A percentile compares a stretch with the other conserved stretches of the same genome.
These are phyloP conservation scores for Mercenaria mercenaria DNA, from an alignment of 1,140 invertebrate species.

Conservation along the genomic window DNA sequence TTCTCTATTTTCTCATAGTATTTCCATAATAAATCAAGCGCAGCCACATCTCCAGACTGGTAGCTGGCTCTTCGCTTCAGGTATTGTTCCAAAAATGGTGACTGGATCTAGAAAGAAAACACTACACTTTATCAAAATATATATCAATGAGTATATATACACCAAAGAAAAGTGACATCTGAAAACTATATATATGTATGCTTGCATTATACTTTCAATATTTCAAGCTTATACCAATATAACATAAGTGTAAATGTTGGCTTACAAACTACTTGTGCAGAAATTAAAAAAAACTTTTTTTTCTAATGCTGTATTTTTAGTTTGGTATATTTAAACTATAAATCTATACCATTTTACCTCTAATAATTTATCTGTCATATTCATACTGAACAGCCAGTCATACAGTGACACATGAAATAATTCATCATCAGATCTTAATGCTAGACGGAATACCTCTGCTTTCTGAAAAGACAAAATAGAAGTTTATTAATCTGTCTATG, in stretches of 20 bases:
- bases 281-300: no score
- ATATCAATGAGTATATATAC: no score
- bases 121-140: no score
- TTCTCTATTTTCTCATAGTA: slow-evolving; percentile 97
- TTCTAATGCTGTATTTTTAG: no score
- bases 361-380: slow-evolving; percentile 92
- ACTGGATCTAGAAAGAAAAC: slow-evolving; percentile 85
- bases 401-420: slow-evolving; percentile 96
- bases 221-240: no score
- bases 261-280: no score
- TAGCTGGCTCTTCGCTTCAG: slow-evolving; percentile 88
- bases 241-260: no score
- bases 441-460: slow-evolving; percentile 86
- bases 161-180: no score
- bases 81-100: slow-evolving; percentile 94
- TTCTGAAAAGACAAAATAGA: slow-evolving; percentile 77
- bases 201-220: no score
- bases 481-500: background rate
- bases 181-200: no score
- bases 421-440: slow-evolving; percentile 91
- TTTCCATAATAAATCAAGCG: slow-evolving; percentile 97
- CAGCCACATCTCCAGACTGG: slow-evolving; percentile 86
- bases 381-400: slow-evolving; percentile 95
- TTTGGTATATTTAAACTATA: no score
- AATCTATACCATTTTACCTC: no score